phyloP scores from a whole-genome alignment of 1,140 invertebrate genomes.

The Pachypsylla venusta region DNA sequence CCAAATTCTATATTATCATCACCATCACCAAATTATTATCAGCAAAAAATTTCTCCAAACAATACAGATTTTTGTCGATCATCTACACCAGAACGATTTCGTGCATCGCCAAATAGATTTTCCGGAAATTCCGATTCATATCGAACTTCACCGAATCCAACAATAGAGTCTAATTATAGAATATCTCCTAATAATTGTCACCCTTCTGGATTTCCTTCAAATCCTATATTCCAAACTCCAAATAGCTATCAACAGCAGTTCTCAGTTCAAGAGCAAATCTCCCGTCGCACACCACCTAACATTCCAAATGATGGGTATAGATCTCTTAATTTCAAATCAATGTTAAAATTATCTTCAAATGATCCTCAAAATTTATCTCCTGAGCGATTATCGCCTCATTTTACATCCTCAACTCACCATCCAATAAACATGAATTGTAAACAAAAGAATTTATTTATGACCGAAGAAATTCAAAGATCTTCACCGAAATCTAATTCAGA shows the following conservation, averaged over 20 bases:
- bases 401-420: too few species aligned
- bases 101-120: too few species aligned
- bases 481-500: not conserved
- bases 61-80: not conserved
- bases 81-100: not conserved
- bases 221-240: not conserved
- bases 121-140: not conserved
- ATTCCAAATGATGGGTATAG: not conserved
- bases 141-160: not conserved
- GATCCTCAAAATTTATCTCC: too few species aligned
- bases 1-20: not conserved
- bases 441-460: not conserved
- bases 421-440: not conserved
- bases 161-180: not conserved
- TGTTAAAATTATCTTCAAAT: too few species aligned
- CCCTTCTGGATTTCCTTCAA: not conserved
- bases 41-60: not conserved
- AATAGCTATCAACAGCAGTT: not conserved
- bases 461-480: not conserved
- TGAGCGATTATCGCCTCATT: too few species aligned
- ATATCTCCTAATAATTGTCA: not conserved
- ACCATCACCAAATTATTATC: not conserved
- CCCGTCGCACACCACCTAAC: too few species aligned
- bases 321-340: constrained; percentile 6
- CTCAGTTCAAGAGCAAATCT: not conserved